phyloP scores from a whole-genome alignment of 1,140 invertebrate genomes.

The Periplaneta americana region DNA sequence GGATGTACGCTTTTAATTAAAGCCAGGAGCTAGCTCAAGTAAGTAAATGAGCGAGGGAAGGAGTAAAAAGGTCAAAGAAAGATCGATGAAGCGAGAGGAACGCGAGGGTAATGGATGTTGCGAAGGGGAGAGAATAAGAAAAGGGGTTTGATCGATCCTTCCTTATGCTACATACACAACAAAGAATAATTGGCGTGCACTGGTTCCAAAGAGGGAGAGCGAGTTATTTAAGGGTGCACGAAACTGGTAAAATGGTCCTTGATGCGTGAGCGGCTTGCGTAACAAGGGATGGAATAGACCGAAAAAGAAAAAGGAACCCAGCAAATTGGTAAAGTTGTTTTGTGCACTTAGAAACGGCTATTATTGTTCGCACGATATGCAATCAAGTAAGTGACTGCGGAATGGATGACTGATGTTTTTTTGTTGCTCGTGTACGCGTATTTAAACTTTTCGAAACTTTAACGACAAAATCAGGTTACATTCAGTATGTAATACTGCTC shows the following conservation, averaged over 20 bases:
- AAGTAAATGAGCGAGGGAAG: not conserved
- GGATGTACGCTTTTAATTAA: not conserved
- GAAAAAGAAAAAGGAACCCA: not conserved
- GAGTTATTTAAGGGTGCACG: not conserved
- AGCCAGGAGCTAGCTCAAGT: not conserved
- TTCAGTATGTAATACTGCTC: too few relatives aligned
- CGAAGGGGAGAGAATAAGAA: not conserved
- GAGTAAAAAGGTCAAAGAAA: not conserved
- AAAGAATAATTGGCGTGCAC: not conserved
- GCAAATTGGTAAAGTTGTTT: not conserved
- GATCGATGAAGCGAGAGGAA: not conserved
- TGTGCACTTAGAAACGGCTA: not conserved
- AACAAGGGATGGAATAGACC: not conserved
- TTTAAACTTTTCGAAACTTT: too few relatives aligned
- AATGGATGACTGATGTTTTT: too few relatives aligned
- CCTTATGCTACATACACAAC: not conserved
- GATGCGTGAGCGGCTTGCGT: not conserved
- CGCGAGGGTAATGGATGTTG: not conserved
- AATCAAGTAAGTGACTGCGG: too few relatives aligned
- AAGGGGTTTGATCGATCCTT: not conserved
- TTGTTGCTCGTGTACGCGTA: too few relatives aligned
- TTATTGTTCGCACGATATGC: not conserved
- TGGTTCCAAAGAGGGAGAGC: not conserved
- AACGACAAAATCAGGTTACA: too few relatives aligned
- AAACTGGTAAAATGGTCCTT: not conserved